Base-by-base conservation (phyloP, 1,140 invertebrate species). In the Ceratina calcarata region DNA sequence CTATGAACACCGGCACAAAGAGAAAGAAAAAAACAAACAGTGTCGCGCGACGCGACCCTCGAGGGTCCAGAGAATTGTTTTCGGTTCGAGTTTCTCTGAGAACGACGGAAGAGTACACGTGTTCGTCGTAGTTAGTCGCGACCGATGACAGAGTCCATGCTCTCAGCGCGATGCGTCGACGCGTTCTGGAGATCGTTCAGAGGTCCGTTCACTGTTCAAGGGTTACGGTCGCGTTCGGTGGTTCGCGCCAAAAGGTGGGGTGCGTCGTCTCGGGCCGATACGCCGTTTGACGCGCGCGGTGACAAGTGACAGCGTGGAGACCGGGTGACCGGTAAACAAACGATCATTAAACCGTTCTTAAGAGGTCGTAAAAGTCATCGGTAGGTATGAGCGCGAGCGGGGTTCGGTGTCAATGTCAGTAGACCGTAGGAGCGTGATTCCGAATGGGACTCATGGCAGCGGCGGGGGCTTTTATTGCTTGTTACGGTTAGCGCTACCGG, bases 351-450 rank as follows among this genome's bases (percentile, higher is more conserved):
- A 88, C 80, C 70, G 82, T 75, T 83, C 82, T 86, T 81, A 77
- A 81, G 75, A 67, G 79, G 76, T 86, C 86, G 83, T 92, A 90
- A 92, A 92, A 91, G 87, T 92, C 91, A 92, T 91, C 87, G 89
- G 86, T 78, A 78, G 83, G 82, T 85, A 87, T 64, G 79, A 53
- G 32, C 69, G 64, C 72, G 78, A 73, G 68, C 75, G 78, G 62
- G 18, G 6, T 6, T 45, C 37, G 87, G 83, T 87, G 89, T 91
- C 87, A 88, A 89, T 90, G 91, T 92, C 91, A 92, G 89, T 91
- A 89, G 89, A 80, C 87, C 86, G 84, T 83, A 84, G 83, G 81
- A 84, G 81, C 79, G 82, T 86, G 85, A 85, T 87, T 88, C 79
- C 68, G 85, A 84, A 85, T 86, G 87, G 85, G 79, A 81, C 85